A percentile compares a stretch with the other conserved stretches of the same genome.
Evolutionary conservation across 2,797 vertebrate species (phyloP).

Genomic region (Pseudocheirus occidentalis): DNA sequence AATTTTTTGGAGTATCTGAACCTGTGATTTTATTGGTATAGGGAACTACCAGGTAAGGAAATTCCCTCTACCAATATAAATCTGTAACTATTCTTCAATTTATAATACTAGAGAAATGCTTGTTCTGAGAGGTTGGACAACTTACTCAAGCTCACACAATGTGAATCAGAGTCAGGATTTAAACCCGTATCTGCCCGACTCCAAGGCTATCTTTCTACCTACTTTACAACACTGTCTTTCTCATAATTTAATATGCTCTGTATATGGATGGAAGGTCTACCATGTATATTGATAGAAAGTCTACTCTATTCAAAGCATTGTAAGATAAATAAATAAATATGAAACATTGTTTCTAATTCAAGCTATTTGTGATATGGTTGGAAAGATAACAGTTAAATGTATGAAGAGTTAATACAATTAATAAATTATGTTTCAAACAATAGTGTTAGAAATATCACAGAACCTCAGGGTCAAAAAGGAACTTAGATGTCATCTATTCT

Average conservation of each 20-base stretch:
- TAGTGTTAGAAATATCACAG: not conserved
- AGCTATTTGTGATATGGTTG: constrained; percentile 18
- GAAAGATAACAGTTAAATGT: not conserved
- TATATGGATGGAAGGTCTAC: not conserved
- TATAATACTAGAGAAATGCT: not conserved
- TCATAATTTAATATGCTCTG: not conserved
- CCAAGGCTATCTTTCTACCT: not conserved
- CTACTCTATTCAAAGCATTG: not conserved
- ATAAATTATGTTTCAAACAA: not conserved
- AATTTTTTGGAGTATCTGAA: not conserved
- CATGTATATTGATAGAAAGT: not conserved
- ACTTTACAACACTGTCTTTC: not conserved
- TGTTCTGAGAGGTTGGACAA: not conserved
- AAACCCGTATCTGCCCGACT: not conserved
- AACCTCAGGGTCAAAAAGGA: not conserved
- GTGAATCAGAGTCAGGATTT: not conserved
- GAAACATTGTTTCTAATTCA: not conserved
- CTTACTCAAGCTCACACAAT: not conserved
- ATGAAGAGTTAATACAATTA: constrained; percentile 5
- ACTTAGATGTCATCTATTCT: not conserved
- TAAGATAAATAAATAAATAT: constrained; percentile 15
- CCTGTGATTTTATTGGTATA: not conserved
- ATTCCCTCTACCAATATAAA: not conserved
- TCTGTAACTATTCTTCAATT: not conserved
- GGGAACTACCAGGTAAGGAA: not conserved